Percentiles rank a stretch among this genome's conserved stretches.
These are phyloP conservation scores for Virgularia gustaviana DNA, from an alignment of 92 coral and sea anemone genomes.

Conservation along the genomic window DNA sequence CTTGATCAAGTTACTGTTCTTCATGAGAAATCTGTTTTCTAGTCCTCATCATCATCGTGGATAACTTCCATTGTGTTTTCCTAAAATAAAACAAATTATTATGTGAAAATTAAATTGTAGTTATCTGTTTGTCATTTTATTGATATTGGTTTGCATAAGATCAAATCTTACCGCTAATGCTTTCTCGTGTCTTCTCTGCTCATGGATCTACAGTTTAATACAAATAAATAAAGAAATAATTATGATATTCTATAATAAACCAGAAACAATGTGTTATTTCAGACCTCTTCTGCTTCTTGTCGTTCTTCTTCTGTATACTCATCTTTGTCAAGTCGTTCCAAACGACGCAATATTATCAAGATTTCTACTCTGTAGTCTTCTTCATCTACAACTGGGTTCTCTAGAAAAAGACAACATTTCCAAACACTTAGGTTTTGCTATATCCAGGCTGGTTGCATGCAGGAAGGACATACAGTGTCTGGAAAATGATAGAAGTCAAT, in stretches of 20 bases:
- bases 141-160: background rate
- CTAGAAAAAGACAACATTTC: too few relatives aligned
- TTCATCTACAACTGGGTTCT: constrained; percentile 94
- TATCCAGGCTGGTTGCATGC: too few relatives aligned
- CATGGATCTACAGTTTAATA: constrained; percentile 70
- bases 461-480: too few relatives aligned
- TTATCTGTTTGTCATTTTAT: background rate
- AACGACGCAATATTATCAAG: constrained; percentile 81
- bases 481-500: too few relatives aligned
- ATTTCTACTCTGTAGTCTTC: constrained; percentile 96
- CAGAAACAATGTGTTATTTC: background rate
- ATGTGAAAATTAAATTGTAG: background rate
- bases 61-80: constrained; percentile 87
- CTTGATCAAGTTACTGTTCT: too few relatives aligned
- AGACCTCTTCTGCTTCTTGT: constrained; percentile 98
- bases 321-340: constrained; percentile 93
- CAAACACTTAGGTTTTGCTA: too few relatives aligned
- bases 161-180: constrained; percentile 72
- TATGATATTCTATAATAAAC: background rate
- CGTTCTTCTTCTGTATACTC: constrained; percentile 96
- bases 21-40: too few relatives aligned
- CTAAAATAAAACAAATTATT: constrained; percentile 22
- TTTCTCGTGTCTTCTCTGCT: constrained; percentile 88
- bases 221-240: too few relatives aligned
- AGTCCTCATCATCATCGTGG: constrained; percentile 88